Evolutionary conservation across 92 coral and sea anemone genomes (phyloP), one percentile per base, ranked within the genome.

Genomic region (Phenganax marumi): DNA sequence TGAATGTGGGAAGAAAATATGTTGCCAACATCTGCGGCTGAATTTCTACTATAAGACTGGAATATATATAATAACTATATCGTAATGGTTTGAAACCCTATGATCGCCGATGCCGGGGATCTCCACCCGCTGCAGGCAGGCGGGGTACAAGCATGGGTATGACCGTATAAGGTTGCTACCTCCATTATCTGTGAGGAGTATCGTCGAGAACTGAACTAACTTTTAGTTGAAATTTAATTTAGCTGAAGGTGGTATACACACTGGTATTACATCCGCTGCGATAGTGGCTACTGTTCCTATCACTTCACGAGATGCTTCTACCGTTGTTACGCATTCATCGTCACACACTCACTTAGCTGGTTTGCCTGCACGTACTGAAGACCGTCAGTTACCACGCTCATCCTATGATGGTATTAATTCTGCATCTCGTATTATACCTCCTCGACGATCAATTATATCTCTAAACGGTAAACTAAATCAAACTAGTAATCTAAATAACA

Each of bases 191-290:
- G 43, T 33, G 5, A 33, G 5, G 43, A 33, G 43, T 33, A 63
- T 39, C 26, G 70, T 63, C 1, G 26, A 12, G 21, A 63, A 69
- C 21, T 78, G 25, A 25, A 62, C 83, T 78, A 66, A 78, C 23
- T 6, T 46, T 63, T 8, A 62, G 23, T 62, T 33, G 49, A 78
- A 78, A 78, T 78, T 78, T 26, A 76, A 76, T 76, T 78, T 63
- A 78, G 83, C 83, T 78, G 83, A 78, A 78, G 50, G 83, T 72
- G 98, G 98, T 79, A 92, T 95, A 81, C 98, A 95, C 85, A 95
- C 97, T 84, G 98, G 98, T 82, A 97, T 97, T 52, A 97, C 97
- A 86, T 91, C 98, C 10, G 98, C 97, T 76, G 98, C 93, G 65
- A 89, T 95, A 91, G 97, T 95, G 76, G 98, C 98, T 63, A 92